Base-by-base conservation (phyloP, 2,888 invertebrate genomes). In the Silvanus unidentatus region DNA sequence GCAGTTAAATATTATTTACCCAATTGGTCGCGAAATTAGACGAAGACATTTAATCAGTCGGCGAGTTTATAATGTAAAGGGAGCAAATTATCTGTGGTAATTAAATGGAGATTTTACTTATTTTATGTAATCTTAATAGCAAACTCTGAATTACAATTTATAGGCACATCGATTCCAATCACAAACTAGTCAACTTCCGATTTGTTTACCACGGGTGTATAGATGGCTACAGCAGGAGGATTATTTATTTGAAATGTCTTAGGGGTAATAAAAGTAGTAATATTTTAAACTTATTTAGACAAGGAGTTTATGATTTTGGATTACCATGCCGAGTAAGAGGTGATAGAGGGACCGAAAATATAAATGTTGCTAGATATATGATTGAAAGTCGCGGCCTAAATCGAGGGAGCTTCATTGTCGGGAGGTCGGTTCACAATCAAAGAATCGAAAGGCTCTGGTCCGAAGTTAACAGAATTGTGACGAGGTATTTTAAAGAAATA, bases 151-250 rank as follows among this genome's bases (percentile, higher is more conserved):
- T 16, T 10, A 27, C 37, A 8, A 35, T 29, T 50, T 49, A 16
- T 28, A 49, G 50, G 50, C 50, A 50, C 43, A 48, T 50, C 9
- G 48, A 50, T 34, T 45, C 45, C 11, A 45, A 49, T 40, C 48
- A 50, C 27, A 50, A 50, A 32, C 15, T 49, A 16, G 39, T 49
- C 6, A 16, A 10, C 15, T 50, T 36, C 40, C 32, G 43, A 42
- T 36, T 48, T 30, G 45, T 48, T 9, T 48, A 14, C 28, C 48
- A 46, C 32, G 48, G 50, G n/a, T 50, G 48, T 39, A 36, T 50
- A 29, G 50, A 50, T 39, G 48, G 50, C 15, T 43, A 28, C 42
- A 50, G 50, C 27, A 37, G 49, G 12, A 11, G 11, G n/a, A 38
- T 50, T 30, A 49, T 50, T 16, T 50, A 50, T 34, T 37, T 50